Evolutionary conservation across 2,113 vertebrate genomes (phyloP).

Genomic region (Macquaria ambigua): DNA sequence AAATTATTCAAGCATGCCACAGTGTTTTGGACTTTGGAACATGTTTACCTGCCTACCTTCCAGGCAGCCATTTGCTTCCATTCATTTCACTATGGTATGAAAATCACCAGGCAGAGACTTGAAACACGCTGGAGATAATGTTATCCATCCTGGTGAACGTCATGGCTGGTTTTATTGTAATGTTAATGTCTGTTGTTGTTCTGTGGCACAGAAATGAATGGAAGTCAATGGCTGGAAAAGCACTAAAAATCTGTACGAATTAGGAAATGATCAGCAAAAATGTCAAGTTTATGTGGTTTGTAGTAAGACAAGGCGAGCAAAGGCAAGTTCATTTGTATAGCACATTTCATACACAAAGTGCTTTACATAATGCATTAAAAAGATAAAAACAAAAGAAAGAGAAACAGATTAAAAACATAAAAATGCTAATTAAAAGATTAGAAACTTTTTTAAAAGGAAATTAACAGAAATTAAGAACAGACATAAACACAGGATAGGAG

Average conservation of each 20-base stretch:
- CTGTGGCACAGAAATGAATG: background rate
- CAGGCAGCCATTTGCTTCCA: background rate
- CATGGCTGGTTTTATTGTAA: background rate
- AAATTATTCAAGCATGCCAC: background rate
- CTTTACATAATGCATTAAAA: too few species aligned
- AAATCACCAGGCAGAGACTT: too few species aligned
- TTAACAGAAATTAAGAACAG: background rate
- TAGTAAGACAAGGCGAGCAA: too few species aligned
- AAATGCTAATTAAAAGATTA: background rate
- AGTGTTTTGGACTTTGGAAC: background rate
- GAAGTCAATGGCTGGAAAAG: background rate
- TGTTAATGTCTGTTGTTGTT: background rate
- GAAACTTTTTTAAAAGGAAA: background rate
- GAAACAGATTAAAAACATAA: too few species aligned
- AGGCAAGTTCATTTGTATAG: background rate
- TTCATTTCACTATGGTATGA: background rate
- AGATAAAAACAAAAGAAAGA: too few species aligned
- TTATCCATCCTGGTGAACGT: background rate
- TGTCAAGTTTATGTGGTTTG: too few species aligned
- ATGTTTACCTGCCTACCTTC: background rate
- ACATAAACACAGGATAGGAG: too few species aligned
- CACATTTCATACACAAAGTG: background rate
- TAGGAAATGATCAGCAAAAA: too few species aligned
- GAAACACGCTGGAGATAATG: too few species aligned
- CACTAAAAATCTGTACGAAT: too few species aligned